Conservation (phyloP, 37 sponge, comb jelly and placozoan species). For the Ephydatia muelleri region DNA sequence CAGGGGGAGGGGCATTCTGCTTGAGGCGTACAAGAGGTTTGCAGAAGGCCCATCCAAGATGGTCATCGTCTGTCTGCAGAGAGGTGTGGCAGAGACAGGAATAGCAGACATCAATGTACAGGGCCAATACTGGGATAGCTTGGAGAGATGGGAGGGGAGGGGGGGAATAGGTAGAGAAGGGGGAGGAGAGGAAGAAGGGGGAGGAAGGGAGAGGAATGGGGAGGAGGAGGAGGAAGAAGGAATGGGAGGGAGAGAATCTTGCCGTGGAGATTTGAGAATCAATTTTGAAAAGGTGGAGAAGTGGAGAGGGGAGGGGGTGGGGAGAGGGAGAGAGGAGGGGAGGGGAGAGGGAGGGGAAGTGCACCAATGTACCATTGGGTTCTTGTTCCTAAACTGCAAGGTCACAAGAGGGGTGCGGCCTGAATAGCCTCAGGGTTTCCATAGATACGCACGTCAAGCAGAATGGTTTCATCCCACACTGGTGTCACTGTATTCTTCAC, state of each 20-base stretch:
- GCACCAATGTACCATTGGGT: constrained; percentile 29
- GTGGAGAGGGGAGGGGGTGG: not conserved
- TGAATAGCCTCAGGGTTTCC: constrained; percentile 37
- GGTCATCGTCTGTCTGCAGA: constrained; percentile 11
- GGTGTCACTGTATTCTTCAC: constrained; percentile 51
- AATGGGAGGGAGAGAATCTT: not conserved
- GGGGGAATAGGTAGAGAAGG: no score
- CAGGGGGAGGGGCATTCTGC: not conserved
- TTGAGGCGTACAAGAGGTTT: not conserved
- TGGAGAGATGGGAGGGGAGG: no score
- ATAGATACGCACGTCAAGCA: constrained; percentile 53
- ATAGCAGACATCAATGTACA: no score
- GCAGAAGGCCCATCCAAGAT: not conserved
- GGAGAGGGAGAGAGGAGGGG: not conserved
- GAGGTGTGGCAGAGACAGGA: no score
- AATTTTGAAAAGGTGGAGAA: no score
- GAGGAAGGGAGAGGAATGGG: not conserved
- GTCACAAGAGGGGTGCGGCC: constrained; percentile 33
- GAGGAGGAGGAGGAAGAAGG: not conserved
- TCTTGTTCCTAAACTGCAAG: constrained; percentile 55
- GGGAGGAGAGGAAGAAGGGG: not conserved
- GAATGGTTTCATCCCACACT: constrained; percentile 62
- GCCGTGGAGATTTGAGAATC: no score
- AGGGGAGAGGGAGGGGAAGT: not conserved
- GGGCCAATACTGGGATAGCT: no score